phyloP scores from a whole-genome alignment of 2,888 invertebrate genomes.

The Lasius fuliginosus region DNA sequence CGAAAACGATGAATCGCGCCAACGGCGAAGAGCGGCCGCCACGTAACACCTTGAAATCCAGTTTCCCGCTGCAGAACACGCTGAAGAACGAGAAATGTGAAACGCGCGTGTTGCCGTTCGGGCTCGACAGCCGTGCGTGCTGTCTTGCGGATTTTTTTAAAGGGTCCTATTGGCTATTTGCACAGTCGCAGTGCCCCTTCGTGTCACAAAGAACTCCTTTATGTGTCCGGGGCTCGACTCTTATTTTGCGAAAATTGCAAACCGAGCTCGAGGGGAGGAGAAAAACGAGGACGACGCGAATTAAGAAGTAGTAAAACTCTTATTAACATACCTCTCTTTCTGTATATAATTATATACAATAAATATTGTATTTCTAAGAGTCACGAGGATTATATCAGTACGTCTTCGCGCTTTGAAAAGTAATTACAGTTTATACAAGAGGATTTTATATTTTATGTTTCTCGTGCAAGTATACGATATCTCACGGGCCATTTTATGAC shows the following conservation, averaged over 20 bases:
- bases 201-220: conserved; percentile 62
- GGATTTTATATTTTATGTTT: neutral
- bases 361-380: conserved; percentile 10
- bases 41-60: conserved; percentile 67
- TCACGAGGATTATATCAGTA: neutral
- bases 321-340: neutral
- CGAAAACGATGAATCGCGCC: conserved; percentile 23
- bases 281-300: neutral
- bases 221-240: conserved; percentile 57
- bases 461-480: conserved; percentile 6
- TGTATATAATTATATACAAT: too few relatives aligned
- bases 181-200: conserved; percentile 60
- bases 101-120: conserved; percentile 69
- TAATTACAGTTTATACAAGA: conserved; percentile 24
- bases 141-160: conserved; percentile 62
- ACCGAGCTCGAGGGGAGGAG: neutral
- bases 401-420: neutral
- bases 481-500: conserved; percentile 16
- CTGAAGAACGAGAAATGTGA: conserved; percentile 67
- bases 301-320: neutral
- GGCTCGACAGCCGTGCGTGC: conserved; percentile 64
- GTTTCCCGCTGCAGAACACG: conserved; percentile 62
- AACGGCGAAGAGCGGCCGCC: conserved; percentile 6
- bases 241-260: conserved; percentile 71
- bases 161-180: conserved; percentile 69